phyloP scores from a whole-genome alignment of 2,113 vertebrate species.

The Tychaedon coryphoeus region DNA sequence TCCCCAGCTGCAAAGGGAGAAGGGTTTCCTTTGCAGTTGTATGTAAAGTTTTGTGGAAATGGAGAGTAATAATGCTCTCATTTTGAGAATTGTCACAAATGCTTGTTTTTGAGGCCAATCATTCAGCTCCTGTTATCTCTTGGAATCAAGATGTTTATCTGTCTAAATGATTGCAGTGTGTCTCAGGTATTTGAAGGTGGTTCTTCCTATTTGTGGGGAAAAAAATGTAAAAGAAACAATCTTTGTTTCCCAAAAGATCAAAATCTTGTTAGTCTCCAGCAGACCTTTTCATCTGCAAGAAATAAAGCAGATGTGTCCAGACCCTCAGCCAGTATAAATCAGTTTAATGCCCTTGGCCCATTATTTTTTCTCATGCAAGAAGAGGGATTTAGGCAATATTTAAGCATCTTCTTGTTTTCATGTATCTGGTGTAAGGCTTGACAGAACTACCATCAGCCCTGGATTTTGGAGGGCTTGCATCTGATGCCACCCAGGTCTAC shows the following conservation, averaged over 20 bases:
- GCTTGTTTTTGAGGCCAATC: conserved; percentile 25
- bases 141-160: conserved; percentile 52
- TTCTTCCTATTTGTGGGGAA: neutral
- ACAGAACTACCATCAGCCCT: neutral
- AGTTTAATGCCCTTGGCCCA: neutral
- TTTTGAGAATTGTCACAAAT: neutral
- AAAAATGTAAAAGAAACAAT: neutral
- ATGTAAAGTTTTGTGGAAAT: conserved; percentile 27
- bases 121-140: conserved; percentile 20
- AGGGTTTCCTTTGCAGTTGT: neutral
- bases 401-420: neutral
- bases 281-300: conserved; percentile 15
- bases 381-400: neutral
- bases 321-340: neutral
- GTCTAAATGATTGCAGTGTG: conserved; percentile 13
- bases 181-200: conserved; percentile 39
- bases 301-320: conserved; percentile 14
- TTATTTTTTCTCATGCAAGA: neutral
- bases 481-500: fast-evolving
- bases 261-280: neutral
- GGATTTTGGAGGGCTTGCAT: neutral
- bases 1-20: neutral
- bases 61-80: neutral
- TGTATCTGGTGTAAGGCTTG: neutral
- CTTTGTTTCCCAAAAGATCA: conserved; percentile 22